Evolutionary conservation across 2,888 invertebrate species (phyloP).

Genomic region (Mythimna vitellina): DNA sequence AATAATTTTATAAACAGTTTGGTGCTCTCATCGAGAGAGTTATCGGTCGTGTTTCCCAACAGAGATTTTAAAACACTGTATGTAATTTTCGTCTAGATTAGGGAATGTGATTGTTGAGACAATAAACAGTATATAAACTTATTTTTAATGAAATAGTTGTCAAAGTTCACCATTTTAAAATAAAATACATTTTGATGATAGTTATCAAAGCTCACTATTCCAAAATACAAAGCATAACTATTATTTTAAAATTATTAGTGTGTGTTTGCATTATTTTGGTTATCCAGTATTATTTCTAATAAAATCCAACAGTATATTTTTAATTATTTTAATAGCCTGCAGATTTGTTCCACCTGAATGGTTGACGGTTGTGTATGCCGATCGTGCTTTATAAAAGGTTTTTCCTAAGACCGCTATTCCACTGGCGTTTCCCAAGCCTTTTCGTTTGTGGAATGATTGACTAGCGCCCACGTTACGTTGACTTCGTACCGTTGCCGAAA

Average conservation of each 20-base stretch:
- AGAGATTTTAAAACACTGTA: not conserved
- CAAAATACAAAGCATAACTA: too few species aligned
- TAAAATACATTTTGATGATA: too few species aligned
- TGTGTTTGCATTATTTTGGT: not conserved
- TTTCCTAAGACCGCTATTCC: not conserved
- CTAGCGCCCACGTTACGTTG: too few species aligned
- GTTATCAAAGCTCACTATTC: too few species aligned
- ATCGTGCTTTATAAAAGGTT: conserved; percentile 11
- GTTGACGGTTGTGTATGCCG: not conserved
- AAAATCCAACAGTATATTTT: not conserved
- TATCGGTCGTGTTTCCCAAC: not conserved
- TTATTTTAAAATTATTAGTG: not conserved
- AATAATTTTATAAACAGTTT: conserved; percentile 1
- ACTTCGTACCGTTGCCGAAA: too few species aligned
- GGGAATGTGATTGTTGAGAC: conserved; percentile 25
- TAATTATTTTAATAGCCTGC: not conserved
- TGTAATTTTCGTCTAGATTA: not conserved
- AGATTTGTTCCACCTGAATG: not conserved
- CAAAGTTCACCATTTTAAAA: too few species aligned
- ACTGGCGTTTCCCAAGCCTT: too few species aligned
- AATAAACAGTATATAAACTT: conserved; percentile 17
- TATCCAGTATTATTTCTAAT: conserved; percentile 28
- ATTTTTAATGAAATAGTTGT: not conserved
- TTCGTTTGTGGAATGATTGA: too few species aligned
- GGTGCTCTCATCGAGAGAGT: not conserved